Conservation (phyloP, 2,797 vertebrate genomes). For the Picus viridis region DNA sequence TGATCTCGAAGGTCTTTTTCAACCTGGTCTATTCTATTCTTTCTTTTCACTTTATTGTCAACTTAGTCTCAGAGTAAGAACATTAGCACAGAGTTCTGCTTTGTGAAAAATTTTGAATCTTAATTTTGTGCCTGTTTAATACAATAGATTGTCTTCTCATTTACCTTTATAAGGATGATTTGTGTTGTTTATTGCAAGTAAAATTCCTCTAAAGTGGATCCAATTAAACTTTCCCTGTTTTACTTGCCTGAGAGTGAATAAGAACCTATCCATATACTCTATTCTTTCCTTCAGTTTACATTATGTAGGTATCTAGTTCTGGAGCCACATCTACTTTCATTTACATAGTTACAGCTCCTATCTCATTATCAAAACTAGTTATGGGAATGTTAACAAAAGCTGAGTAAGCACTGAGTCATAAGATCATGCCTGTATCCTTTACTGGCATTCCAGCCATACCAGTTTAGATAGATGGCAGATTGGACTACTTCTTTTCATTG, state of each 20-base stretch:
- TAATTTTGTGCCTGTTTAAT: not conserved
- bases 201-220: not conserved
- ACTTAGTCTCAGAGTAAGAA: not conserved
- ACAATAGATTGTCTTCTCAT: not conserved
- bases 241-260: not conserved
- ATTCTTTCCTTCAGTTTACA: not conserved
- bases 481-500: not conserved
- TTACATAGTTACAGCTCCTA: not conserved
- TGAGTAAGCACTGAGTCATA: constrained; percentile 14
- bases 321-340: not conserved
- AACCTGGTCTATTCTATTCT: not conserved
- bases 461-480: not conserved
- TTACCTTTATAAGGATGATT: not conserved
- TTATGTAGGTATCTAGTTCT: not conserved
- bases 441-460: constrained; percentile 33
- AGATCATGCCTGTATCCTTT: not conserved
- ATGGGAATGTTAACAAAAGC: constrained; percentile 3
- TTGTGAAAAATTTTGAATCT: not conserved
- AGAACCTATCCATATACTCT: not conserved
- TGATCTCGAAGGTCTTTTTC: too few relatives aligned
- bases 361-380: constrained; percentile 37
- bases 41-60: not conserved
- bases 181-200: not conserved
- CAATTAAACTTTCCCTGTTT: not conserved
- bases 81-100: not conserved